Evolutionary conservation across 2,888 invertebrate genomes (phyloP).

Genomic region (Cordilura impudica): DNA sequence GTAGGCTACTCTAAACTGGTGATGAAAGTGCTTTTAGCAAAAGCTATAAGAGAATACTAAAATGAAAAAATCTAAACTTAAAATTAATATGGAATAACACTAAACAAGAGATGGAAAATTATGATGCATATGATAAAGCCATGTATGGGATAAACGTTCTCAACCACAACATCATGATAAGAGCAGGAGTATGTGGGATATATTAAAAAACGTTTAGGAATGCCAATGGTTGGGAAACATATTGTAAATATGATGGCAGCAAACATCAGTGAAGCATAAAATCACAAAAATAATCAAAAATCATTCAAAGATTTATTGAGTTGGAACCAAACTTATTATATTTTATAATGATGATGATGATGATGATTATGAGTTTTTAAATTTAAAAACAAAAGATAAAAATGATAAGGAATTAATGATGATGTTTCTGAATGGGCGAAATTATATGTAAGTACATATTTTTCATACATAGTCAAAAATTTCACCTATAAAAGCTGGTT

Average conservation of each 20-base stretch:
- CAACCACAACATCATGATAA: not conserved
- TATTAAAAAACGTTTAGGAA: slow-evolving; percentile 54
- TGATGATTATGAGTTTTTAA: not conserved
- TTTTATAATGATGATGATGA: not conserved
- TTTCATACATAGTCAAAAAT: too few species aligned
- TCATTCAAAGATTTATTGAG: slow-evolving; percentile 57
- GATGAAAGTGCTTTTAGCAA: slow-evolving; percentile 6
- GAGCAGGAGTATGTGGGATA: not conserved
- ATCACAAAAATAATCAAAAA: slow-evolving; percentile 61
- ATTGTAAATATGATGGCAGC: not conserved
- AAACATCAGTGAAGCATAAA: slow-evolving; percentile 66
- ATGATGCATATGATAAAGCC: not conserved
- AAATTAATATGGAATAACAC: slow-evolving; percentile 13
- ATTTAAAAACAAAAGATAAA: not conserved
- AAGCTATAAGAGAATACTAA: slow-evolving; percentile 8
- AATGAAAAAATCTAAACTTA: not conserved
- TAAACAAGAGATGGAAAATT: not conserved
- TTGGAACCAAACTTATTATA: slow-evolving; percentile 45
- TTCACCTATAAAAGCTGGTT: slow-evolving; percentile 16
- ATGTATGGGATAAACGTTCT: too few species aligned
- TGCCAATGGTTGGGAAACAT: not conserved
- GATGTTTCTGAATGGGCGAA: too few species aligned
- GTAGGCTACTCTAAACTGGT: slow-evolving; percentile 20
- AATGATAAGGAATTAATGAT: not conserved
- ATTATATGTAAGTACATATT: too few species aligned